Evolutionary conservation across 2,888 invertebrate genomes (phyloP), one percentile per base, ranked within the genome.

Genomic region (Meteorus cinctellus): DNA sequence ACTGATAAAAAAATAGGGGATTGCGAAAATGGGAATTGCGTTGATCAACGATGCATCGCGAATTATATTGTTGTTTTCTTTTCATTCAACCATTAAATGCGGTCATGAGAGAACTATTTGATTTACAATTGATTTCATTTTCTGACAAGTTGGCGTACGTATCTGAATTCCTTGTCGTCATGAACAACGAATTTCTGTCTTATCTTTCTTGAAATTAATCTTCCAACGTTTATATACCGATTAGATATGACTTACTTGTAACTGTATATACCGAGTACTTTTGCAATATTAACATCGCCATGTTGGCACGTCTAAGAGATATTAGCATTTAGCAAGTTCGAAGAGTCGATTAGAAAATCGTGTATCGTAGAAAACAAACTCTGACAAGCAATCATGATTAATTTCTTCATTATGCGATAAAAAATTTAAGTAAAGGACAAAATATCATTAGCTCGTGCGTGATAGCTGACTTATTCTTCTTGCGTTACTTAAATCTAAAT

Each of bases 221-320:
- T 31, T 62, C 62, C n/a, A 62, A 14, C 62, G 55, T 55, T 5
- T 19, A 55, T n/a, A 48, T 55, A 62, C 10, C 14, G 62, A 62
- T 62, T 62, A 62, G 62, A 62, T 62, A 62, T 62, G 29, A 14
- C 31, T 62, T 55, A 19, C 62, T 16, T 62, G 14, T 16, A 16
- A 62, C 4, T 62, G 14, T 55, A 55, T 14, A 29, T 10, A 29
- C 62, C 31, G 6, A 16, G 62, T 62, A 62, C 31, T 62, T 29
- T 27, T 62, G 62, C 4, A 14, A 62, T 62, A 62, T 62, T 62
- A 29, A 31, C 27, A 27, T 62, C 31, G 29, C 10, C 31, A 62
- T 62, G 16, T 14, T 2, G 62, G 14, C 31, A 62, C 62, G 62
- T 16, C 3, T 12, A 16, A 31, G 14, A 29, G 14, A 29, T 62